A percentile compares a stretch with the other conserved stretches of the same genome.
phyloP scores from a whole-genome alignment of 2,113 vertebrate species.

The Gadus chalcogrammus region DNA sequence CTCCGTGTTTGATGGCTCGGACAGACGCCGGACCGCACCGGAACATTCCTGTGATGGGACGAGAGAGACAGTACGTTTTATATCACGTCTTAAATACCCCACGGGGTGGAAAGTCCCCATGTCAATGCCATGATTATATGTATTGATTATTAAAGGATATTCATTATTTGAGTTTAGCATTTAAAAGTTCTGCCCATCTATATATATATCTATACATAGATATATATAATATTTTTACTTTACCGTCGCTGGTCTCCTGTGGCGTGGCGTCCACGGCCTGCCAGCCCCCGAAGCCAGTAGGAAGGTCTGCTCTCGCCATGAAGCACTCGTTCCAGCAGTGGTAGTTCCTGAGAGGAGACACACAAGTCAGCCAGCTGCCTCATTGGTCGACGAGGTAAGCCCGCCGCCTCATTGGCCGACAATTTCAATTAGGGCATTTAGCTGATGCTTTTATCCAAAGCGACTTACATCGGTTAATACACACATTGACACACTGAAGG shows the following conservation, averaged over 20 bases:
- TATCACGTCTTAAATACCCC: neutral
- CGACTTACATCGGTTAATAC: no score
- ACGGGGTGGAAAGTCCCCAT: no score
- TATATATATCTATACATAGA: no score
- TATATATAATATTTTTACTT: neutral
- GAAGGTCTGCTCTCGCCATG: slow-evolving; percentile 93
- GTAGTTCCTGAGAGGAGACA: slow-evolving; percentile 83
- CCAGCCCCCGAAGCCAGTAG: slow-evolving; percentile 91
- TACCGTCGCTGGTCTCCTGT: slow-evolving; percentile 97
- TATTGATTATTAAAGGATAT: no score
- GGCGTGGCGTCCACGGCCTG: slow-evolving; percentile 94
- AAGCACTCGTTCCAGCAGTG: slow-evolving; percentile 97
- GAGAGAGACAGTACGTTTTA: neutral
- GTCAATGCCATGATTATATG: no score
- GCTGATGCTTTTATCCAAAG: no score
- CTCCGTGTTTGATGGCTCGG: slow-evolving; percentile 89
- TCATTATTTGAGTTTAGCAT: no score
- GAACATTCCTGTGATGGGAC: slow-evolving; percentile 81
- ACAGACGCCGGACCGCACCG: slow-evolving; percentile 93
- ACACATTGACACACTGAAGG: no score
- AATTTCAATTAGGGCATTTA: no score
- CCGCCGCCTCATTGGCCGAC: no score
- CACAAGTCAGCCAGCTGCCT: neutral
- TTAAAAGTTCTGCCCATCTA: no score
- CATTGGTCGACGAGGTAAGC: neutral